phyloP scores from a whole-genome alignment of 2,113 vertebrate genomes.

The Henicopernis longicauda region DNA sequence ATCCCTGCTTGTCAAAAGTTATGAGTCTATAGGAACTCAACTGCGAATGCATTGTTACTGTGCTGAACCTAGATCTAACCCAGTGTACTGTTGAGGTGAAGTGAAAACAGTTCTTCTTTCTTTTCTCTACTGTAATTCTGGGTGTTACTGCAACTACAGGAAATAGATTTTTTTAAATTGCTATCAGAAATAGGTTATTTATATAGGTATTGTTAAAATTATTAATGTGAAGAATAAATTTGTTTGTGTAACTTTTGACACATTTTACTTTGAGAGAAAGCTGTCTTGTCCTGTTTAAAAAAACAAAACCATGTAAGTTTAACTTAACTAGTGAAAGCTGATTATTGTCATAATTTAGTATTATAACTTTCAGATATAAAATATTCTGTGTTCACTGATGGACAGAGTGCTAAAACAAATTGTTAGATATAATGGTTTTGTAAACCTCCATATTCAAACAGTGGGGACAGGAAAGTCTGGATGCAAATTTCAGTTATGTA shows the following conservation, averaged over 20 bases:
- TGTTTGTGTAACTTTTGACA: background rate
- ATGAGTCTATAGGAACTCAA: background rate
- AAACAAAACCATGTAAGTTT: background rate
- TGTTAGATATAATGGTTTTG: background rate
- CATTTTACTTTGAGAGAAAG: background rate
- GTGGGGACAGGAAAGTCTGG: background rate
- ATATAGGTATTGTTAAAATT: background rate
- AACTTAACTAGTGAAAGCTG: background rate
- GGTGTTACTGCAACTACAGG: background rate
- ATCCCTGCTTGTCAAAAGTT: background rate
- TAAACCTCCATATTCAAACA: background rate
- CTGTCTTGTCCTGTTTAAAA: background rate
- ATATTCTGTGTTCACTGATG: background rate
- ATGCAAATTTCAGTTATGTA: background rate
- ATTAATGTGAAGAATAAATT: background rate
- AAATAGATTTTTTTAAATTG: background rate
- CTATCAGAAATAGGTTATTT: background rate
- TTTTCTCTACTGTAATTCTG: background rate
- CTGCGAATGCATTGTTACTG: background rate
- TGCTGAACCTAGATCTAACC: background rate
- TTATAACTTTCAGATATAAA: background rate
- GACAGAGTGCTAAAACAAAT: background rate
- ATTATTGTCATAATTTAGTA: background rate
- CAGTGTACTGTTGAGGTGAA: background rate
- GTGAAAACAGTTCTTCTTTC: background rate